phyloP scores from a whole-genome alignment of 2,797 vertebrate species.

The Chloroceryle inda region DNA sequence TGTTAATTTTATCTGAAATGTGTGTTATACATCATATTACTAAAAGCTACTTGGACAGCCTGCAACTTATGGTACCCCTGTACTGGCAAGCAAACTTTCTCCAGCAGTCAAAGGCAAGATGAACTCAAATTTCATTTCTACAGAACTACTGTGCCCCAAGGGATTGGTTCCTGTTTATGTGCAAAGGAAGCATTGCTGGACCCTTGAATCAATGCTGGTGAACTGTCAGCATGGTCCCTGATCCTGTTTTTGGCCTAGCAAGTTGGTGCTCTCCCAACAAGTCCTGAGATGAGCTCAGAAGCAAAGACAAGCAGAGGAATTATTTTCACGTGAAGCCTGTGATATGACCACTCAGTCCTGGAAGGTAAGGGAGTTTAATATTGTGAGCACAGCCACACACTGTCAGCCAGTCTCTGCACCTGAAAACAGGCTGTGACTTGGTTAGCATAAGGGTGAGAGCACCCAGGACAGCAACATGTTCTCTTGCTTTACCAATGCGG shows the following conservation, averaged over 20 bases:
- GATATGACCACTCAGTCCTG: background rate
- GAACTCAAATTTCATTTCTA: background rate
- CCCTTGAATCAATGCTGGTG: background rate
- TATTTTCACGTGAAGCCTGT: background rate
- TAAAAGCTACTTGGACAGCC: background rate
- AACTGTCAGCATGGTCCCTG: background rate
- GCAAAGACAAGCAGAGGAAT: background rate
- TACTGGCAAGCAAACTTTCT: background rate
- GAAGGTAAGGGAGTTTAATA: background rate
- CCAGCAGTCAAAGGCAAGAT: background rate
- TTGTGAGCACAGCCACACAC: fast-evolving
- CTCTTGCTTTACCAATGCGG: background rate
- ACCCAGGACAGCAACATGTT: fast-evolving
- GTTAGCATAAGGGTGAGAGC: background rate
- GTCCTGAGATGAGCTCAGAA: background rate
- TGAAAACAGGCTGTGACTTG: background rate
- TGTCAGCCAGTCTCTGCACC: background rate
- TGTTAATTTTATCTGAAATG: background rate
- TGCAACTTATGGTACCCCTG: background rate
- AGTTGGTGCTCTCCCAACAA: background rate
- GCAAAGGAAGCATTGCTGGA: background rate
- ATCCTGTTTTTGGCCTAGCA: background rate
- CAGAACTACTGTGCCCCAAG: background rate
- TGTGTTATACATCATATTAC: background rate
- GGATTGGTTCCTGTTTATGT: background rate